A percentile compares a stretch with the other conserved stretches of the same genome.
phyloP scores from a whole-genome alignment of 92 coral and sea anemone species.

The Parazoanthus atlanticus region DNA sequence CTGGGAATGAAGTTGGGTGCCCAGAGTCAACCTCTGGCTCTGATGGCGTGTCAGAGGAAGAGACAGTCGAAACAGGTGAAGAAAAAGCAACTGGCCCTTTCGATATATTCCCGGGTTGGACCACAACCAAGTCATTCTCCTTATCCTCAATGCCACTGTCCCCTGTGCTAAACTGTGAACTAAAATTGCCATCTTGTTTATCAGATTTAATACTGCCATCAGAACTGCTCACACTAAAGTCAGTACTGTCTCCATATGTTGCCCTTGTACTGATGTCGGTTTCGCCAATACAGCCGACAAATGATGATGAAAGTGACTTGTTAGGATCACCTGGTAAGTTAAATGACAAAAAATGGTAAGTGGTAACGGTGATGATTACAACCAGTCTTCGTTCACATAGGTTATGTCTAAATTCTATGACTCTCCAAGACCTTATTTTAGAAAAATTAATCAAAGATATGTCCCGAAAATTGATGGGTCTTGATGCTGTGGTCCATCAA shows the following conservation, averaged over 20 bases:
- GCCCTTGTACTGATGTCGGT: constrained; percentile 18
- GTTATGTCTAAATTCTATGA: too few relatives aligned
- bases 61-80: constrained; percentile 12
- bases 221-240: not conserved
- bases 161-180: not conserved
- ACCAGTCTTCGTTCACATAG: too few relatives aligned
- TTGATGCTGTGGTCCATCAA: too few relatives aligned
- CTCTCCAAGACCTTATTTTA: too few relatives aligned
- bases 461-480: too few relatives aligned
- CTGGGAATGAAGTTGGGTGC: not conserved
- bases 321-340: not conserved
- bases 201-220: not conserved
- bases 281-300: not conserved
- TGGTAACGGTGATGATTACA: too few relatives aligned
- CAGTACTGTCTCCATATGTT: constrained; percentile 29
- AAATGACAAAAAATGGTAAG: not conserved
- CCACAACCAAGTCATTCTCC: constrained; percentile 14
- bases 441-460: too few relatives aligned
- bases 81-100: constrained; percentile 41
- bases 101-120: not conserved
- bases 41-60: not conserved
- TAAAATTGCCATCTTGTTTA: not conserved
- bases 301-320: not conserved
- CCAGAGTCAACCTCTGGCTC: not conserved
- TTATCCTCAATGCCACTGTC: constrained; percentile 35